Percentiles rank a stretch among this genome's conserved stretches.
Conservation (phyloP, 2,888 invertebrate species). For the Oxytorus armatus region DNA sequence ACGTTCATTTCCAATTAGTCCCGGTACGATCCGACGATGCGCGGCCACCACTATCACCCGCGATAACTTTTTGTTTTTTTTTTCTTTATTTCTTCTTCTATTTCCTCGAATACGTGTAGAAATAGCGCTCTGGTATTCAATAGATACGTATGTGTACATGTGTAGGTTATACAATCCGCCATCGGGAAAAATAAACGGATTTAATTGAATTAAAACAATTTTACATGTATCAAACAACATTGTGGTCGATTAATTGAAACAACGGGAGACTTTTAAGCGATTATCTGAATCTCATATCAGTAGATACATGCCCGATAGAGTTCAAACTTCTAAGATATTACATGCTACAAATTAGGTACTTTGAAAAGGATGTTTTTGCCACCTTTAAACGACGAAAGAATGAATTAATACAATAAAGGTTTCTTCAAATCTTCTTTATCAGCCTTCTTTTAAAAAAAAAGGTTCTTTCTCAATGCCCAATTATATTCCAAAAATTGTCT, state of each 20-base stretch:
- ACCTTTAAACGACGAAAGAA: too few species aligned
- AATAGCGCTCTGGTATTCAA: slow-evolving; percentile 20
- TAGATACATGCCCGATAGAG: too few species aligned
- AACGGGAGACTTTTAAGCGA: too few species aligned
- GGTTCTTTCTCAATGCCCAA: too few species aligned
- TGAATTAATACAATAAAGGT: too few species aligned
- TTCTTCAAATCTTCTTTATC: too few species aligned
- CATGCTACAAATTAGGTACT: too few species aligned
- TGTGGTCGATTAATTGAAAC: neutral
- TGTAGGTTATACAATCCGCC: slow-evolving; percentile 2
- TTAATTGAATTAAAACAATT: slow-evolving; percentile 9
- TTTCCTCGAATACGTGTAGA: slow-evolving; percentile 30
- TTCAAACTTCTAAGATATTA: too few species aligned
- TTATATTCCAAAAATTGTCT: too few species aligned
- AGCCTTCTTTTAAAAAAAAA: too few species aligned
- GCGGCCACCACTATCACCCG: slow-evolving; percentile 61
- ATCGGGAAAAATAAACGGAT: neutral
- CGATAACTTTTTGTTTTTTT: slow-evolving; percentile 22
- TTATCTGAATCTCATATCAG: too few species aligned
- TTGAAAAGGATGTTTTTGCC: too few species aligned
- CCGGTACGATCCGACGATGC: slow-evolving; percentile 52
- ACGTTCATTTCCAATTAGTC: slow-evolving; percentile 68
- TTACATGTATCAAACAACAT: neutral
- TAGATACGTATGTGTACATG: neutral
- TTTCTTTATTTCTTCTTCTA: slow-evolving; percentile 34